Evolutionary conservation across 2,797 vertebrate species (phyloP).

Genomic region (Mormyrops boulengeri): DNA sequence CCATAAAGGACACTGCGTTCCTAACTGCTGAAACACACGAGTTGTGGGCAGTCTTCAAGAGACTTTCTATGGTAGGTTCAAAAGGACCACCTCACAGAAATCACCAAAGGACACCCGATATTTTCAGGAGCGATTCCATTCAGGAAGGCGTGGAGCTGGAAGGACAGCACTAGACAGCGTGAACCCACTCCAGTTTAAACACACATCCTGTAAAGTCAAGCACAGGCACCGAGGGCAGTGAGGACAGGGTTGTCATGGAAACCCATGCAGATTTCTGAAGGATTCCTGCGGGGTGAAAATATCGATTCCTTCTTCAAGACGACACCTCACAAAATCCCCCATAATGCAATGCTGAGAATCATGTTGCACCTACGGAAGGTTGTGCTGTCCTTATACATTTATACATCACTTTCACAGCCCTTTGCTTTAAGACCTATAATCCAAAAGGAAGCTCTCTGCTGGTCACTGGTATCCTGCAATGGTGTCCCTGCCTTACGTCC

Average conservation of each 20-base stretch:
- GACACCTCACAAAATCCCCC: slow-evolving; percentile 15
- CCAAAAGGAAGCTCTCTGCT: neutral
- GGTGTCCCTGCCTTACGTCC: neutral
- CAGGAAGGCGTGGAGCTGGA: neutral
- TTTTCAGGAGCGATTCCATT: neutral
- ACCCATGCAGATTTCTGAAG: slow-evolving; percentile 21
- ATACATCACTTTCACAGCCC: neutral
- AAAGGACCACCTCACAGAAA: neutral
- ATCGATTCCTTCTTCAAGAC: slow-evolving; percentile 24
- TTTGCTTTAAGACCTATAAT: neutral
- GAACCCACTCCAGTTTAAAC: slow-evolving; percentile 16
- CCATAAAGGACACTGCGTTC: neutral
- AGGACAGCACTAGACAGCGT: neutral
- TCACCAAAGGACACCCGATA: neutral
- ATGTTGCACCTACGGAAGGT: neutral
- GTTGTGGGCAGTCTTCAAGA: neutral
- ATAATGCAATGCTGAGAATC: neutral
- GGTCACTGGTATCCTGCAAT: neutral
- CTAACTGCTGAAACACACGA: neutral
- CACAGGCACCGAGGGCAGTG: slow-evolving; percentile 7
- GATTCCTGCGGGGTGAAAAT: slow-evolving; percentile 2
- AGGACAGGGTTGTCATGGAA: slow-evolving; percentile 24
- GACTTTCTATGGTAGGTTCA: neutral
- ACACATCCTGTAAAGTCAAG: slow-evolving; percentile 13
- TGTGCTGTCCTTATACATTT: neutral